Percentiles rank a stretch among this genome's conserved stretches.
phyloP scores from a whole-genome alignment of 2,797 vertebrate species.

The Pristis pectinata region DNA sequence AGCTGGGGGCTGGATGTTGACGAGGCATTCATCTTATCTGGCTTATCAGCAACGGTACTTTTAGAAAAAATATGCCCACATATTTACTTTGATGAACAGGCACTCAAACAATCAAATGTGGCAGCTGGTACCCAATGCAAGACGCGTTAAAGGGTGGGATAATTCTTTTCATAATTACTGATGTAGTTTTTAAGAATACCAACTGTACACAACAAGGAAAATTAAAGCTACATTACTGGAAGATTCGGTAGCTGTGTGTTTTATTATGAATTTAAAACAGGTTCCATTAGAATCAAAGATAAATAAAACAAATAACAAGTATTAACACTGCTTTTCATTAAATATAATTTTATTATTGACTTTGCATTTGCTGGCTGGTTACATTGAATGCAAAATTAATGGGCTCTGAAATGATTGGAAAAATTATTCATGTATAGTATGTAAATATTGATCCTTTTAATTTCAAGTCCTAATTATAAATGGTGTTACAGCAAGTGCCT shows the following conservation, averaged over 20 bases:
- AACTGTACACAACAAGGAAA: conserved; percentile 17
- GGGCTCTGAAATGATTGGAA: not conserved
- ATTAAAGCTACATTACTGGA: conserved; percentile 28
- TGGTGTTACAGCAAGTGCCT: not conserved
- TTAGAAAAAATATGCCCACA: conserved; percentile 85
- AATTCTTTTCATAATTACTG: not conserved
- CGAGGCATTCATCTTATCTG: conserved; percentile 88
- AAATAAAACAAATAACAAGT: not conserved
- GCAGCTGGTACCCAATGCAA: not conserved
- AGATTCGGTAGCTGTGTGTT: not conserved
- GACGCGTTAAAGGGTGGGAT: not conserved
- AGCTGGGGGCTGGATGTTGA: conserved; percentile 92
- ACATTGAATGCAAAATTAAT: not conserved
- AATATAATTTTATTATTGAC: not conserved
- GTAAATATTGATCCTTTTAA: not conserved
- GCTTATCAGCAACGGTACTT: conserved; percentile 82
- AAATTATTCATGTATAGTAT: not conserved
- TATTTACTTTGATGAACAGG: conserved; percentile 92
- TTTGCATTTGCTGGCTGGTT: not conserved
- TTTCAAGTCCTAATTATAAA: not conserved
- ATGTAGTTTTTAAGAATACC: not conserved
- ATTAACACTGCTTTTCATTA: not conserved
- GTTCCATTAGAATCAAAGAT: no score
- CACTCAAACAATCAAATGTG: conserved; percentile 64
- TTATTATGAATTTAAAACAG: not conserved